phyloP scores from a whole-genome alignment of 2,888 invertebrate genomes.

The Petrophora chlorosata region DNA sequence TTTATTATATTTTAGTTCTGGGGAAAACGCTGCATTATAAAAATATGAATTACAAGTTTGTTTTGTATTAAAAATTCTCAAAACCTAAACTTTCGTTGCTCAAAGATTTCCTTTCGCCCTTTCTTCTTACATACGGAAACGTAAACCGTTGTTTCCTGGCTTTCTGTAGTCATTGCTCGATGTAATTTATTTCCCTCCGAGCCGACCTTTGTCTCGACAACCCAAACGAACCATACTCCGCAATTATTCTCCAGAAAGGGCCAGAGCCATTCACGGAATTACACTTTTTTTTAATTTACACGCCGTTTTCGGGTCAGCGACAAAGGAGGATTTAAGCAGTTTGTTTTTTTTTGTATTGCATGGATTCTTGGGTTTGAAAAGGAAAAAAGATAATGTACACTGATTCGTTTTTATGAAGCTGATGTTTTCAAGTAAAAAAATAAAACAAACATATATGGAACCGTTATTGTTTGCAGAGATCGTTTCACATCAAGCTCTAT shows the following conservation, averaged over 20 bases:
- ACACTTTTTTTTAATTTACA: slow-evolving; percentile 26
- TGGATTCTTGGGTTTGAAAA: neutral
- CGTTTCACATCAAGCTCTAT: no score
- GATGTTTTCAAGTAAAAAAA: no score
- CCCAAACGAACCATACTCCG: slow-evolving; percentile 16
- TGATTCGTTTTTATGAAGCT: neutral
- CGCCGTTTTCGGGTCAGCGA: slow-evolving; percentile 9
- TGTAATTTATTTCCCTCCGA: slow-evolving; percentile 9
- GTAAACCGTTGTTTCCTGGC: neutral
- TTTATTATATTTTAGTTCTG: no score
- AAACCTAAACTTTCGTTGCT: no score
- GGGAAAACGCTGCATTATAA: no score
- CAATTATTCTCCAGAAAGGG: slow-evolving; percentile 36
- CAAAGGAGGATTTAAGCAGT: neutral
- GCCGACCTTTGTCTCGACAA: slow-evolving; percentile 12
- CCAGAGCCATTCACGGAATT: slow-evolving; percentile 9
- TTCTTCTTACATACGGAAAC: neutral
- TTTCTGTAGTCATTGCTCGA: slow-evolving; percentile 1
- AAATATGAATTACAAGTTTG: no score
- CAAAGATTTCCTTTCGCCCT: neutral
- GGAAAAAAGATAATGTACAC: neutral
- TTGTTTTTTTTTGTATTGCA: slow-evolving; percentile 2
- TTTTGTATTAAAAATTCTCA: no score
- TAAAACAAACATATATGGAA: no score
- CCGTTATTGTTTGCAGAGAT: no score